Conservation (phyloP, 2,888 invertebrate genomes). For the Crepidodera aurea region DNA sequence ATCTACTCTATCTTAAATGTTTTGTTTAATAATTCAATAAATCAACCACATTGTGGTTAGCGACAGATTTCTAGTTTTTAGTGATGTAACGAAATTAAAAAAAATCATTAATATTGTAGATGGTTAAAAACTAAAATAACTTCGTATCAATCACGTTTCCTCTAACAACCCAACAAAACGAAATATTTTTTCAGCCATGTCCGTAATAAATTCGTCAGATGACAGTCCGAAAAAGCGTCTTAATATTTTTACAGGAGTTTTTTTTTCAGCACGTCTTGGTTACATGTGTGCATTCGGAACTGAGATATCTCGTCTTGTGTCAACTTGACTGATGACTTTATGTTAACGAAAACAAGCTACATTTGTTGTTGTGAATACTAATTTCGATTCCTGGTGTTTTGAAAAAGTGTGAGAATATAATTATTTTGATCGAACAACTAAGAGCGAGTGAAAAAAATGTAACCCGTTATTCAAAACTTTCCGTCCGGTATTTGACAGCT, state of each 20-base stretch:
- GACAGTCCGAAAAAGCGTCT: constrained; percentile 20
- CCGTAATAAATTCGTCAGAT: constrained; percentile 25
- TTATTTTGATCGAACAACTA: too few species aligned
- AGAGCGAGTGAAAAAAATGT: too few species aligned
- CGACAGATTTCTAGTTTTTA: too few species aligned
- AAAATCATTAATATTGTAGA: too few species aligned
- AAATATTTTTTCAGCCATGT: constrained; percentile 15
- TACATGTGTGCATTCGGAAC: constrained; percentile 23
- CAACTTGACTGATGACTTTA: constrained; percentile 30
- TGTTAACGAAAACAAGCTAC: constrained; percentile 28
- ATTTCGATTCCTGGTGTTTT: constrained; percentile 17
- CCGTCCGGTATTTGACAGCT: too few species aligned
- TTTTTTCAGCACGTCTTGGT: constrained; percentile 10
- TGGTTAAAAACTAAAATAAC: too few species aligned
- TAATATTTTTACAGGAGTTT: constrained; percentile 23
- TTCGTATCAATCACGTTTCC: neutral
- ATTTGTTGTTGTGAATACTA: constrained; percentile 28
- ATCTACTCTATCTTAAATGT: too few species aligned
- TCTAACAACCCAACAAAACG: neutral
- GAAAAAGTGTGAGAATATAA: constrained; percentile 10
- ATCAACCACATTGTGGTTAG: too few species aligned
- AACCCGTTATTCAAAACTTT: too few species aligned
- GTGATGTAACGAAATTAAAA: too few species aligned
- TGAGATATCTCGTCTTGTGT: constrained; percentile 25
- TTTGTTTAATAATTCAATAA: too few species aligned